Conservation (phyloP, 2,888 invertebrate species). For the Nephrotoma appendiculata region DNA sequence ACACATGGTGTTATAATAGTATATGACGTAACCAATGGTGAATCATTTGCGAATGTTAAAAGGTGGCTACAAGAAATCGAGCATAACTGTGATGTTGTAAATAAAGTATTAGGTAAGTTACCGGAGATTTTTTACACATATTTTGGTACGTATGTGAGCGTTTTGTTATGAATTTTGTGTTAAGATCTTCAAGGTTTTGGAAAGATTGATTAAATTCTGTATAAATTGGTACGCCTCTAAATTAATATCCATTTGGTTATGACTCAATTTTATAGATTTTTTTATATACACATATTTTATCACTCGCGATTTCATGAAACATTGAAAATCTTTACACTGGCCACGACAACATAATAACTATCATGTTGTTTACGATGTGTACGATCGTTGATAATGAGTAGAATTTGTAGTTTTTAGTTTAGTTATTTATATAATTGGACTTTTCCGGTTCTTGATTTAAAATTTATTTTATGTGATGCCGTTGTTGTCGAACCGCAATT, state of each 20-base stretch:
- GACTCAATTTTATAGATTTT: background rate
- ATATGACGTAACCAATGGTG: constrained; percentile 97
- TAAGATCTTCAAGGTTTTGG: background rate
- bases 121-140: background rate
- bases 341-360: background rate
- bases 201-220: background rate
- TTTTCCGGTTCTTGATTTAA: background rate
- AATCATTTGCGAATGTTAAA: constrained; percentile 98
- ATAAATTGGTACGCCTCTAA: background rate
- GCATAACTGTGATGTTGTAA: constrained; percentile 98
- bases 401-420: background rate
- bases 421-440: background rate
- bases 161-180: background rate
- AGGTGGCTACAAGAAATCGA: constrained; percentile 99
- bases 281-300: background rate
- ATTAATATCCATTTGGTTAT: background rate
- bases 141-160: background rate
- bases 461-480: background rate
- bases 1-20: constrained; percentile 99
- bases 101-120: constrained; percentile 79
- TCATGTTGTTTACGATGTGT: background rate
- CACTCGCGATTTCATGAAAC: background rate
- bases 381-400: background rate
- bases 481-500: background rate
- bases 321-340: background rate